Evolutionary conservation across 2,113 vertebrate genomes (phyloP).

Genomic region (Pelobates fuscus): DNA sequence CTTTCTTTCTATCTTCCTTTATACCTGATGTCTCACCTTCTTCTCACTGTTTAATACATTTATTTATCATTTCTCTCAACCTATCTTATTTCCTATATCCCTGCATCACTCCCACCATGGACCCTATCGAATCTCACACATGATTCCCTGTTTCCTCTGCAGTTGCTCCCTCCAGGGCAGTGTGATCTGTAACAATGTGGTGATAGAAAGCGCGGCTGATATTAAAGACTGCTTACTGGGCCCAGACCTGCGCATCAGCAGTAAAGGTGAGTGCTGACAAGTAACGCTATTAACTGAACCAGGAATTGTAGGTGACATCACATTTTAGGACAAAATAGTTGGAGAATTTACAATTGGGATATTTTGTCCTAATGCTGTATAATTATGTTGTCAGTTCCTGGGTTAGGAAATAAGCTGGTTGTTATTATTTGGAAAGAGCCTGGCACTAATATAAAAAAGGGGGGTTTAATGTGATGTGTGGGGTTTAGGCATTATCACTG

Average conservation of each 20-base stretch:
- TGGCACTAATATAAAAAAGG: too few relatives aligned
- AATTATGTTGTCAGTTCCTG: too few relatives aligned
- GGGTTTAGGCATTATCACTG: too few relatives aligned
- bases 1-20: background rate
- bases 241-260: slow-evolving; percentile 80
- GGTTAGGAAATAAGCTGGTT: too few relatives aligned
- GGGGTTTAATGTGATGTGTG: too few relatives aligned
- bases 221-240: slow-evolving; percentile 94
- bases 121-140: background rate
- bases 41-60: too few relatives aligned
- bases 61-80: background rate
- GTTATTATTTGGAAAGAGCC: too few relatives aligned
- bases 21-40: background rate
- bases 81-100: background rate
- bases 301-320: too few relatives aligned
- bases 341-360: too few relatives aligned
- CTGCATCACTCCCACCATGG: background rate
- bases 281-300: too few relatives aligned
- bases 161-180: slow-evolving; percentile 91
- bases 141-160: slow-evolving; percentile 34
- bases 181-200: slow-evolving; percentile 87
- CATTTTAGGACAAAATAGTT: too few relatives aligned
- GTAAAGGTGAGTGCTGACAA: slow-evolving; percentile 78
- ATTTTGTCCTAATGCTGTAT: too few relatives aligned
- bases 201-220: slow-evolving; percentile 89